Conservation (phyloP, 2,113 vertebrate species). For the Pollimyrus isidori region DNA sequence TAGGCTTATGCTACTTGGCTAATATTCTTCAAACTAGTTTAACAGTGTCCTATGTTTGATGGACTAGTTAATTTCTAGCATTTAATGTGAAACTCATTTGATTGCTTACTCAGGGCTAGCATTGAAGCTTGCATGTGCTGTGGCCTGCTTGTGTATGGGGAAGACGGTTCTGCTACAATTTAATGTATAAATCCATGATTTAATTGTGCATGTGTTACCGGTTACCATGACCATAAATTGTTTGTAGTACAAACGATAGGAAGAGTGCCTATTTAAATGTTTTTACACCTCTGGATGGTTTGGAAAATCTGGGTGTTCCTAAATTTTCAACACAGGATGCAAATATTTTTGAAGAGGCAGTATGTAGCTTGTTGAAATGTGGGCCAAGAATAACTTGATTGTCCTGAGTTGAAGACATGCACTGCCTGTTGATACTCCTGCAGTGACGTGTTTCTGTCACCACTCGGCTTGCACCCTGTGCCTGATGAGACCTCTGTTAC, state of each 20-base stretch:
- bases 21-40: neutral
- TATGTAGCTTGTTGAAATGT: neutral
- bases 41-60: neutral
- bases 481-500: neutral
- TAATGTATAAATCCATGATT: neutral
- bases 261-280: conserved; percentile 2
- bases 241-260: neutral
- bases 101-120: neutral
- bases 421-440: neutral
- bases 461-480: neutral
- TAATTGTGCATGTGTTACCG: neutral
- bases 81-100: neutral
- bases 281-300: conserved; percentile 2
- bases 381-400: conserved; percentile 4
- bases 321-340: neutral
- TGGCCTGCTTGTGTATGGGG: neutral
- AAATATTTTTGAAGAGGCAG: conserved; percentile 14
- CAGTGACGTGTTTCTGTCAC: conserved; percentile 7
- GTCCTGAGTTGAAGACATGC: neutral
- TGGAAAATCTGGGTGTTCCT: neutral
- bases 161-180: neutral
- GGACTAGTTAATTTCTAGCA: neutral
- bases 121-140: neutral
- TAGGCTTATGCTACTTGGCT: neutral
- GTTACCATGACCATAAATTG: neutral